Evolutionary conservation across 1,140 invertebrate species (phyloP).

Genomic region (Pseudomyrmex pallidus): DNA sequence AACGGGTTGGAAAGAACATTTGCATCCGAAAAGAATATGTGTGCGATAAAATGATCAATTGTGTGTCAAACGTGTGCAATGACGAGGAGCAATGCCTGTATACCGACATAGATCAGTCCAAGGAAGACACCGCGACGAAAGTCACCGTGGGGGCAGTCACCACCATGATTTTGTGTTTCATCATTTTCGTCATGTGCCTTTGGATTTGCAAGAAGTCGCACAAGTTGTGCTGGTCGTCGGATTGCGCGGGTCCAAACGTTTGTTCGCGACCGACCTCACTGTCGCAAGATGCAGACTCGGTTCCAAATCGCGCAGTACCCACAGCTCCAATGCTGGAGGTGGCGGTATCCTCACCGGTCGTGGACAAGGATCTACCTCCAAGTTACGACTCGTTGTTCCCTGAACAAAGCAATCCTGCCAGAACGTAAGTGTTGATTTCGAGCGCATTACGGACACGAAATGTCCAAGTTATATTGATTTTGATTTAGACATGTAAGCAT

Average conservation of each 20-base stretch:
- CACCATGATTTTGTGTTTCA: constrained; percentile 79
- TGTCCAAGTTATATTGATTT: constrained; percentile 70
- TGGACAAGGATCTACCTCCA: constrained; percentile 83
- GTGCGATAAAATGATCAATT: constrained; percentile 81
- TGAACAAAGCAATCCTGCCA: constrained; percentile 73
- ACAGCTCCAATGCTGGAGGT: constrained; percentile 81
- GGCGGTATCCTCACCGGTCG: constrained; percentile 72
- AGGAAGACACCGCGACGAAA: constrained; percentile 78
- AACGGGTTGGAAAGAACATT: constrained; percentile 26
- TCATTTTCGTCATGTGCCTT: constrained; percentile 81
- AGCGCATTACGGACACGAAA: constrained; percentile 1
- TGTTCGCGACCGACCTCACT: constrained; percentile 49
- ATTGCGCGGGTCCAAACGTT: constrained; percentile 78
- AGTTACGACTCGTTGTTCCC: constrained; percentile 84
- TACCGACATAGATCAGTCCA: constrained; percentile 51
- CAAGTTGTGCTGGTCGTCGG: constrained; percentile 82
- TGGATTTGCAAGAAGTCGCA: constrained; percentile 81
- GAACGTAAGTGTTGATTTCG: constrained; percentile 66
- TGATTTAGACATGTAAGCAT: constrained; percentile 19
- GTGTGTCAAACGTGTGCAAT: constrained; percentile 72
- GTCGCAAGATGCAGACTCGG: constrained; percentile 44
- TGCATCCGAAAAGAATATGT: constrained; percentile 78
- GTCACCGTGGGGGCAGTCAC: constrained; percentile 82
- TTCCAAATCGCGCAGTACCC: constrained; percentile 67
- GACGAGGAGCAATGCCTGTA: constrained; percentile 78